These are phyloP conservation scores for Mobula hypostoma DNA, from an alignment of 2,113 vertebrate species.

Conservation along the genomic window DNA sequence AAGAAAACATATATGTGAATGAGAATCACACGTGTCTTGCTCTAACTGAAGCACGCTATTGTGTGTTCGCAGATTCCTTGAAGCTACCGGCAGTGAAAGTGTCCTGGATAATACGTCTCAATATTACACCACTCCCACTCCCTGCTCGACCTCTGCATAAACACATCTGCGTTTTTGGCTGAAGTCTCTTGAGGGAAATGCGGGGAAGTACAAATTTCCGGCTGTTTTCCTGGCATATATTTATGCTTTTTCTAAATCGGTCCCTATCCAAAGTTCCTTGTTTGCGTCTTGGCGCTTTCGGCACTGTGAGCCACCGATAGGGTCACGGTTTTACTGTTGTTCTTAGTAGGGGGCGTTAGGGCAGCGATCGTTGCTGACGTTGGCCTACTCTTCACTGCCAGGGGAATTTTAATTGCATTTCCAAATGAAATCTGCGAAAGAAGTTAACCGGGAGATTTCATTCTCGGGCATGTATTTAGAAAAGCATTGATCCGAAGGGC, in stretches of 20 bases:
- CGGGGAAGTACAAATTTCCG: slow-evolving; percentile 68
- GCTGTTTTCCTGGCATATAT: slow-evolving; percentile 39
- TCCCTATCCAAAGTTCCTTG: slow-evolving; percentile 27
- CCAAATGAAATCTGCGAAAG: slow-evolving; percentile 33
- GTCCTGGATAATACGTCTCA: slow-evolving; percentile 4
- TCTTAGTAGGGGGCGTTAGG: neutral
- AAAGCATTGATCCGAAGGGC: neutral
- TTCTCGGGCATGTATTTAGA: neutral
- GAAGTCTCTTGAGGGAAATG: slow-evolving; percentile 54
- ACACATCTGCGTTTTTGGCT: slow-evolving; percentile 52
- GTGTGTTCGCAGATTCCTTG: neutral
- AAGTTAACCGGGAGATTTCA: neutral
- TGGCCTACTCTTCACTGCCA: slow-evolving; percentile 35
- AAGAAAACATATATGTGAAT: neutral
- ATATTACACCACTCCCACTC: slow-evolving; percentile 46
- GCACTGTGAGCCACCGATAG: neutral
- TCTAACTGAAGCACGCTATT: neutral
- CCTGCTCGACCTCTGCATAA: slow-evolving; percentile 46
- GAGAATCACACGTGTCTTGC: neutral
- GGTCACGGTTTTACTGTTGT: neutral
- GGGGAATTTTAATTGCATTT: slow-evolving; percentile 12
- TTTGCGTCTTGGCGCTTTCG: slow-evolving; percentile 2
- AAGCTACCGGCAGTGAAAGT: slow-evolving; percentile 7
- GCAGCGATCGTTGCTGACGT: neutral
- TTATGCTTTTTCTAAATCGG: slow-evolving; percentile 31